These are phyloP conservation scores for Gymnosoma rotundatum DNA, from an alignment of 2,888 invertebrate species.

Conservation along the genomic window DNA sequence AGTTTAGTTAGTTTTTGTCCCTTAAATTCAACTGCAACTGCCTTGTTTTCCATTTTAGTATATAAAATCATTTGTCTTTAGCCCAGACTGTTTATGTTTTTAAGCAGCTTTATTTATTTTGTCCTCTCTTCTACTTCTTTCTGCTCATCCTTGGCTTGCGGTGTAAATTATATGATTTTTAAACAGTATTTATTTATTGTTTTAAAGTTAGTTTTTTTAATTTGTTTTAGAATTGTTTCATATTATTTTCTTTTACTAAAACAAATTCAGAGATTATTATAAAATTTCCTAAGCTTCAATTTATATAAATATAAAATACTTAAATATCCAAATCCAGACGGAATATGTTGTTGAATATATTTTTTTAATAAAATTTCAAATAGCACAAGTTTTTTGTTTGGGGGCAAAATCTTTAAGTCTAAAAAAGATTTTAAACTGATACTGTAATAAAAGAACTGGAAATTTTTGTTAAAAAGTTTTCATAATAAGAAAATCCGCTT, in stretches of 20 bases:
- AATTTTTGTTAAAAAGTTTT: too few relatives aligned
- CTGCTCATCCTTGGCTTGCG: conserved; percentile 15
- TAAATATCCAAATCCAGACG: conserved; percentile 23
- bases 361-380: too few relatives aligned
- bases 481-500: too few relatives aligned
- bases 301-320: neutral
- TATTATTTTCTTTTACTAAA: conserved; percentile 3
- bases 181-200: conserved; percentile 34
- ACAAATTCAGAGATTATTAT: conserved; percentile 54
- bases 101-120: conserved; percentile 17
- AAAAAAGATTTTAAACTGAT: too few relatives aligned
- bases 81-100: conserved; percentile 19
- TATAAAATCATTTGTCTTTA: conserved; percentile 64
- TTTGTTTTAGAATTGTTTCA: conserved; percentile 14
- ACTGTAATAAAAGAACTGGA: neutral
- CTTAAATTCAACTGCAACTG: neutral
- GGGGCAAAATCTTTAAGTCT: too few relatives aligned
- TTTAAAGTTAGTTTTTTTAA: conserved; percentile 13
- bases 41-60: conserved; percentile 51
- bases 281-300: conserved; percentile 53
- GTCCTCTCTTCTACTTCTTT: neutral
- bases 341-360: neutral
- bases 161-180: conserved; percentile 45
- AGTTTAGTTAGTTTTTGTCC: conserved; percentile 2
- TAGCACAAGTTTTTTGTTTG: neutral